Base-by-base conservation (phyloP, 1,140 invertebrate species). In the Megathymus violae region DNA sequence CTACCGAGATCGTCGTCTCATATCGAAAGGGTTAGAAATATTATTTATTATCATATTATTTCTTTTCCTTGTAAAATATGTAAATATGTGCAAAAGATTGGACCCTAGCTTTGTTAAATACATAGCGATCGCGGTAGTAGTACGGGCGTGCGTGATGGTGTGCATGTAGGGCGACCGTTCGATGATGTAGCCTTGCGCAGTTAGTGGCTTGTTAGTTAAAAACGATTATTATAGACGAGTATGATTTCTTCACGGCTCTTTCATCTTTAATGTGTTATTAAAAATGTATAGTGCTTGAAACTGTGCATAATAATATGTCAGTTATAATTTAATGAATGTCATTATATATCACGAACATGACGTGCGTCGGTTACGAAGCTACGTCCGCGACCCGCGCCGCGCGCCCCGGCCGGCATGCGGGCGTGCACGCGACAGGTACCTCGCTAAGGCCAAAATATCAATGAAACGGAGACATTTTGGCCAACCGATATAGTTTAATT, bases 61-160 rank as follows among this genome's bases (percentile, higher is more conserved):
- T 83, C 80, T 79, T 85, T 82, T 64, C 78, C 68, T 84, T 89
- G 86, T 89, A 89, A 80, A 80, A 89, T 84, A 89, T 89, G 86
- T 89, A 89, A 83, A 89, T 89, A 89, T 77, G 74, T 75, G 74
- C 79, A 80, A 74, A 78, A 72, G 68, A 75, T 78, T 70, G 68
- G 67, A 66, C 51, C 71, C 74, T 73, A 67, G 69, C 73, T 76
- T 63, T 67, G 60, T 52, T 64, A 58, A 62, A 69, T 56, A 31
- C 51, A 48, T 64, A 46, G 46, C 58, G 51, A 58, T 62, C 46
- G 63, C 65, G 43, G 66, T 70, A 11, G 66, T 73, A 44, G 15
- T 58, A 38, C 38, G 51, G 38, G 51, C 38, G 51, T 43, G 36
- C 22, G 50, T 31, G 34, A 15, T 48, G 25, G 5, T 13, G 11